Percentiles rank a stretch among this genome's conserved stretches.
These are phyloP conservation scores for Eupeodes latifasciatus DNA, from an alignment of 2,888 invertebrate species.

Conservation along the genomic window DNA sequence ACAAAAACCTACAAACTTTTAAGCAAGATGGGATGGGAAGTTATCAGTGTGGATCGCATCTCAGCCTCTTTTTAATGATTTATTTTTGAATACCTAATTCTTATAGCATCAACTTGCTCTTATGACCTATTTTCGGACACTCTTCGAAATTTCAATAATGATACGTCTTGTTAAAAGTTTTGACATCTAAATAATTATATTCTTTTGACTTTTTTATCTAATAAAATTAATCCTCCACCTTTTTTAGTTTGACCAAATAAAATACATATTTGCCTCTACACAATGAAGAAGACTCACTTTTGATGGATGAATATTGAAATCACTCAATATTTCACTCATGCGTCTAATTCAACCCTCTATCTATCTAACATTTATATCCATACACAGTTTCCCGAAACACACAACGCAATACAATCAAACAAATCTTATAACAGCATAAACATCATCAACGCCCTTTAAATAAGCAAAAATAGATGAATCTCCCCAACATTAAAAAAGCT, in stretches of 20 bases:
- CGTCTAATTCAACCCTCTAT: slow-evolving; percentile 33
- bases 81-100: no score
- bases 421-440: slow-evolving; percentile 38
- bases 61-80: no score
- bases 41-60: no score
- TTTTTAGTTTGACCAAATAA: neutral
- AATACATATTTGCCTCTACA: neutral
- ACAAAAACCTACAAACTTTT: no score
- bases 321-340: slow-evolving; percentile 29
- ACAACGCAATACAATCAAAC: slow-evolving; percentile 41
- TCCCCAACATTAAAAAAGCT: slow-evolving; percentile 15
- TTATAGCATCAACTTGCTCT: no score
- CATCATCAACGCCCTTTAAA: slow-evolving; percentile 59
- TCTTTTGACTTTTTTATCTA: neutral
- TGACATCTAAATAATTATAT: neutral
- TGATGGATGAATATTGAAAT: slow-evolving; percentile 3
- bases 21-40: no score
- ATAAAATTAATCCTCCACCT: neutral
- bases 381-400: slow-evolving; percentile 20
- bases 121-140: no score
- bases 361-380: neutral
- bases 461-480: slow-evolving; percentile 19
- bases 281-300: neutral
- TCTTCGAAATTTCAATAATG: no score
- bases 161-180: no score